Percentiles rank a stretch among this genome's conserved stretches.
These are phyloP conservation scores for Crotalus viridis DNA, from an alignment of 2,113 vertebrate species.

Conservation along the genomic window DNA sequence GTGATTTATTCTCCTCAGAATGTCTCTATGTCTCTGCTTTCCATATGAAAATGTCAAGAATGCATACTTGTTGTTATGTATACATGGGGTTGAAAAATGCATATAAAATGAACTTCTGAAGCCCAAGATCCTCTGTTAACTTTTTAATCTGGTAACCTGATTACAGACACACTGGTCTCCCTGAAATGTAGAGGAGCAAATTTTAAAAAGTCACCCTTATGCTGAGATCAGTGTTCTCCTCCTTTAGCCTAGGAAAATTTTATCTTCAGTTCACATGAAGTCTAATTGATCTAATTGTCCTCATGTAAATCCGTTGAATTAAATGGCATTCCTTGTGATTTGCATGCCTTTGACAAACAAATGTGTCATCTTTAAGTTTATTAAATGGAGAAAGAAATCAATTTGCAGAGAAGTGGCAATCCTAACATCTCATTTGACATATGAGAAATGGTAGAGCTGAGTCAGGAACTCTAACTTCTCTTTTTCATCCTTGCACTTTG, in stretches of 20 bases:
- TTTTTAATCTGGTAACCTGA: not conserved
- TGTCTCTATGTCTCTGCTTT: conserved; percentile 26
- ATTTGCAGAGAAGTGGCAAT: not conserved
- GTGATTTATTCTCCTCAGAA: conserved; percentile 31
- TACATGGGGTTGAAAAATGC: conserved; percentile 15
- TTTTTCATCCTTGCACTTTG: not conserved
- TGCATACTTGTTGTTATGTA: conserved; percentile 23
- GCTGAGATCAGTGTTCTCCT: not conserved
- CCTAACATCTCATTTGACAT: not conserved
- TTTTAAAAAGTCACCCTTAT: conserved; percentile 11
- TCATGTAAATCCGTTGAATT: not conserved
- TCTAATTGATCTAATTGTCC: conserved; percentile 19
- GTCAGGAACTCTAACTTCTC: not conserved
- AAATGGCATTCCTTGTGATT: conserved; percentile 35
- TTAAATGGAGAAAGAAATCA: conserved; percentile 11
- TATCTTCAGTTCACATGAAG: not conserved
- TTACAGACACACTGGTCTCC: conserved; percentile 3
- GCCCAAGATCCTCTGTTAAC: conserved; percentile 15
- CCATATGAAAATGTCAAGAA: conserved; percentile 53
- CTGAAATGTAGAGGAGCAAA: not conserved
- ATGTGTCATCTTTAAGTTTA: conserved; percentile 18
- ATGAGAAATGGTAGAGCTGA: not conserved
- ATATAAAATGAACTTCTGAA: conserved; percentile 25
- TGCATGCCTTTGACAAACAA: not conserved
- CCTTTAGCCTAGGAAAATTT: conserved; percentile 16